A percentile compares a stretch with the other conserved stretches of the same genome.
phyloP scores from a whole-genome alignment of 2,113 vertebrate species.

The Plotosus lineatus region DNA sequence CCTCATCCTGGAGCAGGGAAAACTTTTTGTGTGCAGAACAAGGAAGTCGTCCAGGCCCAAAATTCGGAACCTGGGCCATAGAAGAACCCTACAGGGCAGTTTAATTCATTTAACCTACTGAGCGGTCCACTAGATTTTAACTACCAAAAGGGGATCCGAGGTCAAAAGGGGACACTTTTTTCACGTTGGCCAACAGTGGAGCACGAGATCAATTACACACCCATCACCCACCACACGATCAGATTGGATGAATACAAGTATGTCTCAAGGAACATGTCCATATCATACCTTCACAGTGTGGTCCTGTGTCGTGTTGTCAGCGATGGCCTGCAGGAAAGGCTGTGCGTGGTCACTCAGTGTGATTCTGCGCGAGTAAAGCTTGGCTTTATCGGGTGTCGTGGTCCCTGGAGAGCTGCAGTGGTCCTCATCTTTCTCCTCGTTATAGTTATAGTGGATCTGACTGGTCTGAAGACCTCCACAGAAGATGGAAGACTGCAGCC shows the following conservation, averaged over 20 bases:
- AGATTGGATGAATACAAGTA: neutral
- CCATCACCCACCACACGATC: neutral
- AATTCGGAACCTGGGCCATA: no score
- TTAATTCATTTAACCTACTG: neutral
- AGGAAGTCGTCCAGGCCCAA: no score
- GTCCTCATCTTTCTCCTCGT: slow-evolving; percentile 99
- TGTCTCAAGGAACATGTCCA: neutral
- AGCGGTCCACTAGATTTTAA: neutral
- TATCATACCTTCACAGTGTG: slow-evolving; percentile 97
- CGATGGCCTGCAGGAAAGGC: slow-evolving; percentile 94
- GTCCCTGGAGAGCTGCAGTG: slow-evolving; percentile 92
- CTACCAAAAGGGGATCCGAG: neutral
- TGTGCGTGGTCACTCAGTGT: slow-evolving; percentile 91
- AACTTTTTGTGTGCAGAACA: no score
- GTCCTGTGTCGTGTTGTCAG: slow-evolving; percentile 94
- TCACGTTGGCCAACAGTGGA: neutral
- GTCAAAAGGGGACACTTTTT: neutral
- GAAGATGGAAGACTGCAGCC: slow-evolving; percentile 96
- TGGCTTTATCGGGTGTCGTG: slow-evolving; percentile 86
- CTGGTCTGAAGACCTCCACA: slow-evolving; percentile 96
- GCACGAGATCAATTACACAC: no score
- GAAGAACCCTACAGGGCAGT: neutral
- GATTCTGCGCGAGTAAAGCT: slow-evolving; percentile 81
- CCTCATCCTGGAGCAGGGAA: no score
- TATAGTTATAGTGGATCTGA: slow-evolving; percentile 98